Evolutionary conservation across 2,113 vertebrate species (phyloP).

Genomic region (Alexandromys fortis): DNA sequence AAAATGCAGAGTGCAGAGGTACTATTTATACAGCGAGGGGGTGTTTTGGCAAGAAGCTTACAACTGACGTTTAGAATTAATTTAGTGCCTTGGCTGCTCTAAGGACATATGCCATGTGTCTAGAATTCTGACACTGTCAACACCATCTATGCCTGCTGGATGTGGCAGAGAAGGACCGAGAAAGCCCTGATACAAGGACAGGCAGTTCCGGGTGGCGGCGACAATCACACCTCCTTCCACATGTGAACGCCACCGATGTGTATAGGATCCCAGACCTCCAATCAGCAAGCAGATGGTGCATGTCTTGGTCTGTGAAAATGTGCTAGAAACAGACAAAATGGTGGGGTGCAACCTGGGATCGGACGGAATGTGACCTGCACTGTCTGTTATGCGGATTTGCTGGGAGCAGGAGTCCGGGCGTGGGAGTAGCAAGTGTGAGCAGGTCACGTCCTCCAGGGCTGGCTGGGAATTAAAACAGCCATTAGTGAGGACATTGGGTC

Average conservation of each 20-base stretch:
- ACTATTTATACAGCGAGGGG: constrained; percentile 64
- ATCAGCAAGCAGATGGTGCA: not conserved
- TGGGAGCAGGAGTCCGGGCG: rapidly evolving
- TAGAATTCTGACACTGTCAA: constrained; percentile 63
- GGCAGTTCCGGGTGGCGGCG: rapidly evolving
- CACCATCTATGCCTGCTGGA: constrained; percentile 20
- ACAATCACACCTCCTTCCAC: constrained; percentile 22
- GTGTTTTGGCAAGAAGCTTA: constrained; percentile 15
- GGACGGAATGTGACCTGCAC: not conserved
- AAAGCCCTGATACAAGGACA: not conserved
- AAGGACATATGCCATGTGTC: constrained; percentile 73
- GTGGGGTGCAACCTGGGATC: not conserved
- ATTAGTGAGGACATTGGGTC: rapidly evolving
- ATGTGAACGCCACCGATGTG: not conserved
- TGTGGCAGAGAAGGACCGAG: not conserved
- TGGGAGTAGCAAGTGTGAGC: not conserved
- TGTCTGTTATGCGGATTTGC: rapidly evolving
- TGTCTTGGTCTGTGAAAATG: constrained; percentile 17
- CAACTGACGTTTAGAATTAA: constrained; percentile 73
- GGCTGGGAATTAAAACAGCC: not conserved
- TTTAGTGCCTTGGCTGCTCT: constrained; percentile 74
- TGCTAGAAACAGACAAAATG: not conserved
- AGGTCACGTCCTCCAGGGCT: rapidly evolving
- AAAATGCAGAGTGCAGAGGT: constrained; percentile 58
- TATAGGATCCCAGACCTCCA: not conserved